Conservation (phyloP, 2,113 vertebrate genomes). For the human region GRCh38 chr11:100042501-100043000, state of each 20-base stretch:
- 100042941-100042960: background rate
- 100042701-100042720: slow-evolving; percentile 44
- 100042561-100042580: slow-evolving; percentile 71
- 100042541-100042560: slow-evolving; percentile 81
- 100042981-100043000: slow-evolving; percentile 1
- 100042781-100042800: slow-evolving; percentile 35
- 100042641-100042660: slow-evolving; percentile 70
- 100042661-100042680: slow-evolving; percentile 52
- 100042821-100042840: background rate
- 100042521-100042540: slow-evolving; percentile 77
- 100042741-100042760: slow-evolving; percentile 62
- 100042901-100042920: background rate
- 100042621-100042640: slow-evolving; percentile 67
- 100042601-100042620: slow-evolving; percentile 62
- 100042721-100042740: background rate
- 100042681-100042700: slow-evolving; percentile 44
- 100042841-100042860: background rate
- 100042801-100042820: slow-evolving; percentile 47
- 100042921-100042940: slow-evolving; percentile 41
- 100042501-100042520: slow-evolving; percentile 79
- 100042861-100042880: slow-evolving; percentile 7
- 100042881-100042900: slow-evolving; percentile 44
- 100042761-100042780: background rate
- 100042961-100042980: background rate
- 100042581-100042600: slow-evolving; percentile 77